These are phyloP conservation scores for Agapostemon virescens DNA, from an alignment of 2,888 invertebrate species.

Conservation along the genomic window DNA sequence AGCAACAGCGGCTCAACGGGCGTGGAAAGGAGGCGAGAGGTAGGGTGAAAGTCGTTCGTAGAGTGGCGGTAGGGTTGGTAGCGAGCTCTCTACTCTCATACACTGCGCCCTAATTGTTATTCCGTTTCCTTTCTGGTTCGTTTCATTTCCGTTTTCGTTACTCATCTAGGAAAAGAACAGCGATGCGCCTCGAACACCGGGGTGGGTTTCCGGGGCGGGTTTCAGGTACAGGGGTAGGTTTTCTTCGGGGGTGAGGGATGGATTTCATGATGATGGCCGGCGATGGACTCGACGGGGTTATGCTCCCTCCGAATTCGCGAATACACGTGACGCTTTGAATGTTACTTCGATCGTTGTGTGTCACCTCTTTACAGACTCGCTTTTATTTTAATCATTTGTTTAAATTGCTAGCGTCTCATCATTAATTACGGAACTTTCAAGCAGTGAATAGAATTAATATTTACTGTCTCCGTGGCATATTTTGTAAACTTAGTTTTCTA, in stretches of 20 bases:
- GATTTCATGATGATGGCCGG: slow-evolving; percentile 20
- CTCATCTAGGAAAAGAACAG: slow-evolving; percentile 51
- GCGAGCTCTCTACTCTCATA: slow-evolving; percentile 67
- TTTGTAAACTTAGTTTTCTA: neutral
- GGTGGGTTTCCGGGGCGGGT: neutral
- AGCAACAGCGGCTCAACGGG: slow-evolving; percentile 54
- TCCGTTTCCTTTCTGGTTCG: slow-evolving; percentile 51
- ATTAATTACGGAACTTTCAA: no score
- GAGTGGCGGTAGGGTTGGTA: slow-evolving; percentile 63
- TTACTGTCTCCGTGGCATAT: no score
- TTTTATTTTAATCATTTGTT: no score
- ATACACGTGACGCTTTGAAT: slow-evolving; percentile 2
- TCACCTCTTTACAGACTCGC: neutral
- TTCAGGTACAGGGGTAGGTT: neutral
- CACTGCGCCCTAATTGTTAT: slow-evolving; percentile 62
- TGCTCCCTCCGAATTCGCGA: neutral
- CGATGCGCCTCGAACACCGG: slow-evolving; percentile 50
- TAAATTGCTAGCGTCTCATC: no score
- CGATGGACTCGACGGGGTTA: slow-evolving; percentile 25
- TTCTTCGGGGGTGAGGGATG: neutral
- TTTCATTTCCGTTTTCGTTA: slow-evolving; percentile 55
- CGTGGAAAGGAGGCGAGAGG: slow-evolving; percentile 21
- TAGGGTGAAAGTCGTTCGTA: slow-evolving; percentile 52
- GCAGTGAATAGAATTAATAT: no score
- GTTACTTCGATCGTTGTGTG: neutral